phyloP scores from a whole-genome alignment of 2,113 vertebrate species.

The Sakesphorus luctuosus region DNA sequence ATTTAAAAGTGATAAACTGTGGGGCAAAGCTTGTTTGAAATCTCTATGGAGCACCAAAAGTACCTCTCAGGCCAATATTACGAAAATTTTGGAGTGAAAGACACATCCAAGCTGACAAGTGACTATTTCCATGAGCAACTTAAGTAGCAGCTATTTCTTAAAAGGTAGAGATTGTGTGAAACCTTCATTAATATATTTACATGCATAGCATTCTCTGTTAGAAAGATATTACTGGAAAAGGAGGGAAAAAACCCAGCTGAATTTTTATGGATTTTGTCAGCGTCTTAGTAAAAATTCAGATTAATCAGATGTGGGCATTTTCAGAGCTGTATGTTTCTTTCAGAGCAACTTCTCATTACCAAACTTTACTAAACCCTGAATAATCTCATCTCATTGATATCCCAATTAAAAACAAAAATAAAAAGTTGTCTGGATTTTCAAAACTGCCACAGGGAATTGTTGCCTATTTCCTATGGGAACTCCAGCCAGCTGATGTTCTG shows the following conservation, averaged over 20 bases:
- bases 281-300: background rate
- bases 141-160: background rate
- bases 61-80: background rate
- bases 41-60: background rate
- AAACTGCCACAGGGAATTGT: background rate
- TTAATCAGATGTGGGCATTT: background rate
- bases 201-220: background rate
- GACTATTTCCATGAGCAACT: background rate
- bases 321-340: background rate
- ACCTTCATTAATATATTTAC: background rate
- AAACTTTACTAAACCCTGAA: background rate
- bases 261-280: background rate
- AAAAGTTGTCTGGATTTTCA: background rate
- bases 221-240: background rate
- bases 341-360: background rate
- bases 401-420: background rate
- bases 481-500: background rate
- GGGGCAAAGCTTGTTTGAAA: background rate
- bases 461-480: background rate
- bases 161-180: background rate
- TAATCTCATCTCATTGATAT: background rate
- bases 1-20: background rate
- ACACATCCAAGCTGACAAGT: background rate
- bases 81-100: background rate
- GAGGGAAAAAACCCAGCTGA: background rate